A percentile compares a stretch with the other conserved stretches of the same genome.
These are phyloP conservation scores for Caiman crocodilus DNA, from an alignment of 2,797 vertebrate genomes.

Conservation along the genomic window DNA sequence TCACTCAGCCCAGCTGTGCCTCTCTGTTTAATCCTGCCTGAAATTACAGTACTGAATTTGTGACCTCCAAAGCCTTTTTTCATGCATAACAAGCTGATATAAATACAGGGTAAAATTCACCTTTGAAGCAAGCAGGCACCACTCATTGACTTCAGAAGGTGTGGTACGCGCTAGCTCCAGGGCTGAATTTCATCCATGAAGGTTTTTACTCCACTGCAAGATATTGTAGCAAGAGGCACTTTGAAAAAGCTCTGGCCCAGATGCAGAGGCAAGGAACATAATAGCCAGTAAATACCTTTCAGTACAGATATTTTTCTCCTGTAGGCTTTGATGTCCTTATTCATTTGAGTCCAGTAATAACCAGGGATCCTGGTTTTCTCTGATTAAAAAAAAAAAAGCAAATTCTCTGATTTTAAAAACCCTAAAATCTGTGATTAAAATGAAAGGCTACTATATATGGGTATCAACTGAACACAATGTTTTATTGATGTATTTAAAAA, in stretches of 20 bases:
- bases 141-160: not conserved
- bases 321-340: not conserved
- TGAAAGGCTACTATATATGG: no score
- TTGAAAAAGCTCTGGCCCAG: not conserved
- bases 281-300: not conserved
- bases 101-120: not conserved
- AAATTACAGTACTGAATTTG: conserved; percentile 54
- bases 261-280: not conserved
- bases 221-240: not conserved
- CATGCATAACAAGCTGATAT: conserved; percentile 36
- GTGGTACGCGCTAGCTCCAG: fast-evolving
- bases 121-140: conserved; percentile 12
- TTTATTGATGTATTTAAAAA: no score
- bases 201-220: not conserved
- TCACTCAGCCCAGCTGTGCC: conserved; percentile 51
- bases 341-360: not conserved
- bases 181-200: fast-evolving
- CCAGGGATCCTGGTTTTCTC: not conserved
- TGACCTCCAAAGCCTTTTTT: conserved; percentile 55
- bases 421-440: no score
- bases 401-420: no score
- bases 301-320: no score
- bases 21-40: conserved; percentile 62
- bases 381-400: not conserved
- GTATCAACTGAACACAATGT: no score